Evolutionary conservation across 2,797 vertebrate species (phyloP).

Genomic region (Chaenodraco wilsoni): DNA sequence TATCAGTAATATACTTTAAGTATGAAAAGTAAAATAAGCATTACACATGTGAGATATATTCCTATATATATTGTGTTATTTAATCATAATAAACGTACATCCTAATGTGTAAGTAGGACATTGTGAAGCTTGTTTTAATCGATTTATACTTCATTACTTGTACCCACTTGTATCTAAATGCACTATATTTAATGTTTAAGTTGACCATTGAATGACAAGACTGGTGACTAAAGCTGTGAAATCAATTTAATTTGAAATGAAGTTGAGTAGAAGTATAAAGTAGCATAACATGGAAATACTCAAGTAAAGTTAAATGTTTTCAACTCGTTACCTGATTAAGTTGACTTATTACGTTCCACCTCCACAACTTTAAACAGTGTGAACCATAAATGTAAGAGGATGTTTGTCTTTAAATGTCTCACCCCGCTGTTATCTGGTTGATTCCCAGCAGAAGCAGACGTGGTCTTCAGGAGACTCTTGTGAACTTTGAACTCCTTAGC

Average conservation of each 20-base stretch:
- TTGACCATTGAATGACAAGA: not conserved
- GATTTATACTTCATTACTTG: not conserved
- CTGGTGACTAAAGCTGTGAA: too few species aligned
- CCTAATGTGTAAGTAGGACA: not conserved
- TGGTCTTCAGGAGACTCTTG: conserved; percentile 84
- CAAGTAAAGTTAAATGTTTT: not conserved
- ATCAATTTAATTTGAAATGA: not conserved
- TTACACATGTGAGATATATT: not conserved
- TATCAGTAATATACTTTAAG: not conserved
- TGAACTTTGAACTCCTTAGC: conserved; percentile 86
- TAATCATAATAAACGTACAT: not conserved
- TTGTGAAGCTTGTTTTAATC: too few species aligned
- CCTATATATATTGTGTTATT: not conserved
- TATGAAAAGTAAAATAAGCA: not conserved
- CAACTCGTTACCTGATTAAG: not conserved
- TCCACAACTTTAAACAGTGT: not conserved
- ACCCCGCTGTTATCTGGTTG: conserved; percentile 62
- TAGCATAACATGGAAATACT: not conserved
- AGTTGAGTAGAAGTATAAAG: not conserved
- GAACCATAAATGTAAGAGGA: not conserved
- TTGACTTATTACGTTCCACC: not conserved
- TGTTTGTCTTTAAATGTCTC: conserved; percentile 23
- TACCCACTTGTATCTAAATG: not conserved
- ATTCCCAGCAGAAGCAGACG: conserved; percentile 26
- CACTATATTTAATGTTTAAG: not conserved